Evolutionary conservation across 2,113 vertebrate genomes (phyloP).

Genomic region (Antigone vipio): DNA sequence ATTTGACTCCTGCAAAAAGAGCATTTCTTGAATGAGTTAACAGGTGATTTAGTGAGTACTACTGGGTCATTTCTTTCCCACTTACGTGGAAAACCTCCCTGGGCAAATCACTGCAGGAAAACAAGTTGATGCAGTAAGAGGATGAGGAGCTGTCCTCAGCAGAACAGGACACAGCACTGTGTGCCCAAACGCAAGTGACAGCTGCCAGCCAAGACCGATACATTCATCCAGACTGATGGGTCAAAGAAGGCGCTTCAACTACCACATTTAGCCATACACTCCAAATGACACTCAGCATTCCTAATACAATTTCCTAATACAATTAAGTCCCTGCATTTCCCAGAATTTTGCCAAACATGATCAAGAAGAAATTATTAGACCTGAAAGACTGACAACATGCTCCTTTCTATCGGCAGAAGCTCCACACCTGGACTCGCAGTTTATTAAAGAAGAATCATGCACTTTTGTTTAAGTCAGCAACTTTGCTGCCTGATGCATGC

Average conservation of each 20-base stretch:
- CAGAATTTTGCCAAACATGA: fast-evolving
- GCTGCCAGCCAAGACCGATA: neutral
- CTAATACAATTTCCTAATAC: no score
- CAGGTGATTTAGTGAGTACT: neutral
- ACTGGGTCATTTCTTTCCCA: neutral
- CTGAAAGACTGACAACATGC: neutral
- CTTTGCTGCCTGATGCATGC: neutral
- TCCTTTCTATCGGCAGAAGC: neutral
- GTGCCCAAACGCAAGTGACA: neutral
- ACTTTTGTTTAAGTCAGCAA: neutral
- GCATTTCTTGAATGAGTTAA: neutral
- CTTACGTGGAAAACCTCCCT: neutral
- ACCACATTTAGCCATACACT: fast-evolving
- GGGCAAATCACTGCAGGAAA: neutral
- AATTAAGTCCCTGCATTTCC: no score
- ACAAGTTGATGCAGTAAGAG: neutral
- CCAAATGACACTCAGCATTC: no score
- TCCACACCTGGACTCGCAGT: neutral
- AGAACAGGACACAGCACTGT: neutral
- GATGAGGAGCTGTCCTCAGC: neutral
- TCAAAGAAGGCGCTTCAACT: neutral
- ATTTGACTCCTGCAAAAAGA: neutral
- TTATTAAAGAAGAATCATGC: neutral
- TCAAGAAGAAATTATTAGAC: neutral
- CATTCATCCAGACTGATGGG: neutral